Conservation (phyloP, 2,888 invertebrate genomes). For the Dioctria linearis region DNA sequence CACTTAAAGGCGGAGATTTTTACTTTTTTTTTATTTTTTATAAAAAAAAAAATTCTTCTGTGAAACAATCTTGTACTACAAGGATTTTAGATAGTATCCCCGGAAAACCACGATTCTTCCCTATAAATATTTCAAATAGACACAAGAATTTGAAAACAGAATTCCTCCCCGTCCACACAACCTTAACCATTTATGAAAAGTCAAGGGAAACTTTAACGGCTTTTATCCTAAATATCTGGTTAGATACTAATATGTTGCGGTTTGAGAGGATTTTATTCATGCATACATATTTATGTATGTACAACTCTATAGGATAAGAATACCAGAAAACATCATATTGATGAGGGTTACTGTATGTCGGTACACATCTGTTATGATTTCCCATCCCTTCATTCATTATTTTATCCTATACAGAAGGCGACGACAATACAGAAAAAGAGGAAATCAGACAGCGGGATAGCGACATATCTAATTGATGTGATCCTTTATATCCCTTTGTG, state of each 20-base stretch:
- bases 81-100: background rate
- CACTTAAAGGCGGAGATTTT: background rate
- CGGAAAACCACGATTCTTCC: slow-evolving; percentile 31
- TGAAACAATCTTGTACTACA: slow-evolving; percentile 17
- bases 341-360: slow-evolving; percentile 42
- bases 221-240: slow-evolving; percentile 33
- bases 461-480: slow-evolving; percentile 58
- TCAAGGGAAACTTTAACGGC: slow-evolving; percentile 41
- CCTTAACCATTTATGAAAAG: slow-evolving; percentile 5
- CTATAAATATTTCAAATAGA: slow-evolving; percentile 49
- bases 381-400: background rate
- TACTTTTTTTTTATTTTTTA: background rate
- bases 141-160: slow-evolving; percentile 35
- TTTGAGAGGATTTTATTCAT: background rate
- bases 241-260: slow-evolving; percentile 36
- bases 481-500: slow-evolving; percentile 55
- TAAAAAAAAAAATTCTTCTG: slow-evolving; percentile 36
- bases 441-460: slow-evolving; percentile 44
- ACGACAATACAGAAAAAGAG: slow-evolving; percentile 12
- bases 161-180: background rate
- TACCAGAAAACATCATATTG: slow-evolving; percentile 37
- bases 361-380: slow-evolving; percentile 47
- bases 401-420: background rate
- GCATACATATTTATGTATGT: no score
- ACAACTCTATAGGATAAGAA: background rate